These are phyloP conservation scores for Ataeniobius toweri DNA, from an alignment of 2,797 vertebrate genomes.

Conservation along the genomic window DNA sequence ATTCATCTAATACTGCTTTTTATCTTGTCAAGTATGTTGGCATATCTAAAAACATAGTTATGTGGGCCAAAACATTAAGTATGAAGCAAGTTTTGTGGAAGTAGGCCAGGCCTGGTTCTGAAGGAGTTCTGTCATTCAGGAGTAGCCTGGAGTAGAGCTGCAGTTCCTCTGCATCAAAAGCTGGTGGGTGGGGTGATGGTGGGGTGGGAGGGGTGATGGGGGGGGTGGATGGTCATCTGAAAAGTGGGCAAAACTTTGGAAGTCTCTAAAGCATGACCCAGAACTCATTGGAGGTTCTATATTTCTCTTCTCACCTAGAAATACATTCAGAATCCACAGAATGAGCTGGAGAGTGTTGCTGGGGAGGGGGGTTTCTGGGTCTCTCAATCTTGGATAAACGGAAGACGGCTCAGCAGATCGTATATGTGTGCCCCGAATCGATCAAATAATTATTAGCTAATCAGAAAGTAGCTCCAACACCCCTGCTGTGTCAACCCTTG, in stretches of 20 bases:
- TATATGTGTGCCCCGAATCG: background rate
- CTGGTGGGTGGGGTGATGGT: background rate
- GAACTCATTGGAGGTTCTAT: too few species aligned
- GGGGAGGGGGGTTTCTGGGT: too few species aligned
- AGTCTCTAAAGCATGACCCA: too few species aligned
- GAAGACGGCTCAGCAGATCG: background rate
- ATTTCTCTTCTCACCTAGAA: background rate
- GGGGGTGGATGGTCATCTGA: background rate
- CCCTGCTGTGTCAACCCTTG: background rate
- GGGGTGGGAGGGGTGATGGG: background rate
- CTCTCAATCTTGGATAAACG: too few species aligned
- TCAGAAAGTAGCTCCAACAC: background rate
- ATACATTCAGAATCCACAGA: background rate
- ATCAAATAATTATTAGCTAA: background rate
- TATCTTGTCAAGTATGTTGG: background rate
- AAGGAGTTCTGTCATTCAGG: background rate
- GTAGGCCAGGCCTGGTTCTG: background rate
- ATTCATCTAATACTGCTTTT: background rate
- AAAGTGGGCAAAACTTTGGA: too few species aligned
- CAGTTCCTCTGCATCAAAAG: background rate
- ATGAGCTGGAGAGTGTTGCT: too few species aligned
- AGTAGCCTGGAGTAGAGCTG: background rate
- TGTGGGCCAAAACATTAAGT: background rate
- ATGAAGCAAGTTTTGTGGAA: background rate
- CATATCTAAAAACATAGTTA: background rate